Percentiles rank a stretch among this genome's conserved stretches.
phyloP scores from a whole-genome alignment of 2,888 invertebrate species.

The Hyppa rectilinea region DNA sequence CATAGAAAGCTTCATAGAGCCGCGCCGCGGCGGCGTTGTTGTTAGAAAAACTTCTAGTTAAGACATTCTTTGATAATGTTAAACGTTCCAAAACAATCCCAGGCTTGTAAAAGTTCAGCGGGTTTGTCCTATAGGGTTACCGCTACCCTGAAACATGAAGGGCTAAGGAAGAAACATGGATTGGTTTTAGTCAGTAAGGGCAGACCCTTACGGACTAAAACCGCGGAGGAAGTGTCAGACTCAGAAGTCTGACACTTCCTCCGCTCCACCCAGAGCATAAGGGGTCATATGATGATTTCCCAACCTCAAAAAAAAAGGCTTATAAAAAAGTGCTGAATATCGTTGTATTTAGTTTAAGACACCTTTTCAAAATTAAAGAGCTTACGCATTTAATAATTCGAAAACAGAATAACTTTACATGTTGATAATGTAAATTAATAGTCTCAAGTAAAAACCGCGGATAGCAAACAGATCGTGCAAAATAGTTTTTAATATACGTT shows the following conservation, averaged over 20 bases:
- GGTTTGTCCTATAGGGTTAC: no score
- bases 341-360: not conserved
- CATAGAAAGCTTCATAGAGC: slow-evolving; percentile 61
- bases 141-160: no score
- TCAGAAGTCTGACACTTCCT: no score
- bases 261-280: no score
- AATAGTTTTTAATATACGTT: slow-evolving; percentile 63
- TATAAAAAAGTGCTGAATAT: slow-evolving; percentile 1
- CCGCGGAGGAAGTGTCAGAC: no score
- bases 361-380: slow-evolving; percentile 6
- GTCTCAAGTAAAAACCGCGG: slow-evolving; percentile 40
- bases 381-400: slow-evolving; percentile 13
- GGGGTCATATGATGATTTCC: no score
- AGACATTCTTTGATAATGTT: slow-evolving; percentile 17
- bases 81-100: slow-evolving; percentile 19
- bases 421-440: slow-evolving; percentile 22
- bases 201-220: no score
- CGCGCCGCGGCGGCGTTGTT: slow-evolving; percentile 18
- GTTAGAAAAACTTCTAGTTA: slow-evolving; percentile 36
- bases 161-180: no score
- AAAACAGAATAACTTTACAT: slow-evolving; percentile 36
- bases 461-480: slow-evolving; percentile 64
- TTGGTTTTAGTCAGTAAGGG: no score
- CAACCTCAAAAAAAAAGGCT: no score
- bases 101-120: no score